A percentile compares a stretch with the other conserved stretches of the same genome.
Evolutionary conservation across 1,140 invertebrate species (phyloP).

Genomic region (Eurytemora carolleeae): DNA sequence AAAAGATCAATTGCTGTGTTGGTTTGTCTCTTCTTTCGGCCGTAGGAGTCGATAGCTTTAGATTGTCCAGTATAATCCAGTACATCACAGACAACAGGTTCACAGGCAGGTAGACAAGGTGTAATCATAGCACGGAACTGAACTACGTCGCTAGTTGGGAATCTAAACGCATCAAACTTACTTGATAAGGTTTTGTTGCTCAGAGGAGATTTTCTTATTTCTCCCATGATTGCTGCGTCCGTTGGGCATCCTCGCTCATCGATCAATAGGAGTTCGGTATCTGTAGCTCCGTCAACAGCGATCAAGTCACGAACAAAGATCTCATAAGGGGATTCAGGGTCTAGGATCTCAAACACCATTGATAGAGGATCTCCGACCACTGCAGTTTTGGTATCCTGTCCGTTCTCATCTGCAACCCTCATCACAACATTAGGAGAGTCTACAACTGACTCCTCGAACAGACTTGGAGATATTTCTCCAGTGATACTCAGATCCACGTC

Average conservation of each 20-base stretch:
- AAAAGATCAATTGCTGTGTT: conserved; percentile 16
- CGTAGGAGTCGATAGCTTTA: conserved; percentile 55
- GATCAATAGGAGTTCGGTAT: conserved; percentile 71
- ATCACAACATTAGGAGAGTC: conserved; percentile 81
- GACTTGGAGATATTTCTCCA: conserved; percentile 44
- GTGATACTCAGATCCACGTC: conserved; percentile 60
- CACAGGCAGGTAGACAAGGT: conserved; percentile 73
- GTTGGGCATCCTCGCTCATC: conserved; percentile 79
- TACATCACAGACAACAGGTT: conserved; percentile 65
- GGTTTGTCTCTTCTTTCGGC: conserved; percentile 38
- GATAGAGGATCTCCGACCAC: conserved; percentile 67
- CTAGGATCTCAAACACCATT: conserved; percentile 72
- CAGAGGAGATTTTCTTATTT: conserved; percentile 38
- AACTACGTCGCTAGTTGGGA: conserved; percentile 78
- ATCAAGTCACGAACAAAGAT: conserved; percentile 82
- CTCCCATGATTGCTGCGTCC: conserved; percentile 77
- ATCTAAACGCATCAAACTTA: conserved; percentile 86
- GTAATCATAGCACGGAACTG: conserved; percentile 82
- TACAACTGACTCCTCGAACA: conserved; percentile 37
- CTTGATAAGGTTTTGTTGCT: conserved; percentile 51
- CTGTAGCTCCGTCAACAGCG: conserved; percentile 79
- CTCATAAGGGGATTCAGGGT: conserved; percentile 68
- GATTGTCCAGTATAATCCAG: conserved; percentile 55
- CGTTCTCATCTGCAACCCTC: conserved; percentile 34
- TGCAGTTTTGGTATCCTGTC: conserved; percentile 11